Conservation (phyloP, 2,888 invertebrate species). For the Cinara cedri region DNA sequence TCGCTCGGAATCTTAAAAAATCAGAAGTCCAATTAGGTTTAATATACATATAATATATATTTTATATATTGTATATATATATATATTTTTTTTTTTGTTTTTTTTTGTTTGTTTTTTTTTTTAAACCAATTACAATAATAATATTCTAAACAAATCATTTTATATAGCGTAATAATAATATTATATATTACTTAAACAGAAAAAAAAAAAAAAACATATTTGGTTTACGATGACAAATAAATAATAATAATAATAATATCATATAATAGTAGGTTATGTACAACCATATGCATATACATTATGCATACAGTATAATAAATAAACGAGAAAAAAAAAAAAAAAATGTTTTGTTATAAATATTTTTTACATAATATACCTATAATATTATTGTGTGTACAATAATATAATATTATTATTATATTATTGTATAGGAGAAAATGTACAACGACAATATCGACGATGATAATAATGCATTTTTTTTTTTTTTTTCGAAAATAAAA, state of each 20-base stretch:
- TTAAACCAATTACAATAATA: conserved; percentile 52
- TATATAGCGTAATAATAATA: conserved; percentile 4
- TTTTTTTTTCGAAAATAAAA: conserved; percentile 18
- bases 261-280: conserved; percentile 2
- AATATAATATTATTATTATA: background rate
- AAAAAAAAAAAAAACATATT: conserved; percentile 27
- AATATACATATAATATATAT: background rate
- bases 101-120: too few species aligned
- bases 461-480: conserved; percentile 6
- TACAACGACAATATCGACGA: background rate
- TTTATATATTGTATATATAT: background rate
- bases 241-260: conserved; percentile 21
- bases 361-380: background rate
- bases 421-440: background rate
- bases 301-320: conserved; percentile 16
- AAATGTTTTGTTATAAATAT: conserved; percentile 11
- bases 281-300: conserved; percentile 38
- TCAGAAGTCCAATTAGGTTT: background rate
- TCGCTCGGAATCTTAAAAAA: too few species aligned
- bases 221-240: conserved; percentile 35
- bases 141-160: conserved; percentile 53
- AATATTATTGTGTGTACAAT: background rate
- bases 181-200: conserved; percentile 18
- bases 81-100: conserved; percentile 9
- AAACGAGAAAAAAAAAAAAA: conserved; percentile 34